phyloP scores from a whole-genome alignment of 2,888 invertebrate genomes.

The Chrysodeixis includens region DNA sequence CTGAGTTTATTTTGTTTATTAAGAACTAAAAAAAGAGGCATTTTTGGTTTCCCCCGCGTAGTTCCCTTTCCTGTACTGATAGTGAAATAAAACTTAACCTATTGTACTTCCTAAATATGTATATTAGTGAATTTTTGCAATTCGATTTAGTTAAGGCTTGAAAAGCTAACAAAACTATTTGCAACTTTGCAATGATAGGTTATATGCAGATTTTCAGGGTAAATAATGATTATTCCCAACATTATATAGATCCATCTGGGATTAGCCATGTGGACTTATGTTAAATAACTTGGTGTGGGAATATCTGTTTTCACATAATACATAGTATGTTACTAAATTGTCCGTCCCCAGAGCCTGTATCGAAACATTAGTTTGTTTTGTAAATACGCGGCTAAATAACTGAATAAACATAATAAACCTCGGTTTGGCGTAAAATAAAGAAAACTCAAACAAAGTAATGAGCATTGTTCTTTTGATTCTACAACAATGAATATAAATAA shows the following conservation, averaged over 20 bases:
- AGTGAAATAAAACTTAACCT: too few relatives aligned
- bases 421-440: slow-evolving; percentile 14
- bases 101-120: too few relatives aligned
- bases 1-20: too few relatives aligned
- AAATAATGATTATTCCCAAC: neutral
- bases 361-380: neutral
- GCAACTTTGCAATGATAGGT: too few relatives aligned
- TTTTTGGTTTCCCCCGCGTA: too few relatives aligned
- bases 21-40: too few relatives aligned
- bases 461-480: slow-evolving; percentile 42
- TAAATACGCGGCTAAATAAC: neutral
- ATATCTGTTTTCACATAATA: neutral
- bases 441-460: neutral
- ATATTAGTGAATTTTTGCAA: too few relatives aligned
- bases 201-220: neutral
- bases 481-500: slow-evolving; percentile 49
- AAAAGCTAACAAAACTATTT: too few relatives aligned
- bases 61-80: too few relatives aligned
- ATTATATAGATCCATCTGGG: neutral
- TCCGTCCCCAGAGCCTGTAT: neutral
- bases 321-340: neutral
- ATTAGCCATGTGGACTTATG: neutral
- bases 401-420: slow-evolving; percentile 17
- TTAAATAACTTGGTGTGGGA: neutral
- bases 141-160: too few relatives aligned